These are phyloP conservation scores for Brachypteracias leptosomus DNA, from an alignment of 2,113 vertebrate genomes.

Conservation along the genomic window DNA sequence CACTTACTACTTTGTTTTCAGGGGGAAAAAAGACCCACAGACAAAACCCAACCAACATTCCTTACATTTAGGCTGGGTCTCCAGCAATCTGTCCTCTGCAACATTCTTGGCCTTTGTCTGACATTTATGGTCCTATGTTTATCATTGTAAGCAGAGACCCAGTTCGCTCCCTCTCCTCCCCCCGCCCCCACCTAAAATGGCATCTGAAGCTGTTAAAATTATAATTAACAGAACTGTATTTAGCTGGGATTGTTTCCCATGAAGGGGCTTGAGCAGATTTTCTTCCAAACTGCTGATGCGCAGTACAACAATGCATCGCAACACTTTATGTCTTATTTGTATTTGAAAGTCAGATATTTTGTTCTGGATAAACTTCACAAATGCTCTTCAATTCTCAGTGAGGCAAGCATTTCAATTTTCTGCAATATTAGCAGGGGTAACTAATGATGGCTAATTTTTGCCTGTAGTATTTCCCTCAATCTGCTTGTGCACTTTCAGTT, in stretches of 20 bases:
- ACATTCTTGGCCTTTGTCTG: slow-evolving; percentile 33
- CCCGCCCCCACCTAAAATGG: neutral
- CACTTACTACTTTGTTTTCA: neutral
- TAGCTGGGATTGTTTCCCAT: slow-evolving; percentile 13
- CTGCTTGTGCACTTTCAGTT: slow-evolving; percentile 77
- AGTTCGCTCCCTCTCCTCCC: neutral
- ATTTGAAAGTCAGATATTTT: slow-evolving; percentile 61
- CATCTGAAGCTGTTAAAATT: slow-evolving; percentile 23
- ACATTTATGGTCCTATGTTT: slow-evolving; percentile 10
- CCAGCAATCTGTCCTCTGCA: neutral
- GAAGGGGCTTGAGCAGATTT: slow-evolving; percentile 29
- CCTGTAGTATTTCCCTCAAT: slow-evolving; percentile 81
- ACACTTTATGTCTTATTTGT: slow-evolving; percentile 33
- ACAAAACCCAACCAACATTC: neutral
- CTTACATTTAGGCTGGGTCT: neutral
- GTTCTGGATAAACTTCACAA: slow-evolving; percentile 75
- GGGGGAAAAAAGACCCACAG: neutral
- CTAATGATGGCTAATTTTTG: slow-evolving; percentile 83
- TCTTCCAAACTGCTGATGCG: neutral
- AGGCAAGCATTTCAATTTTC: slow-evolving; percentile 81
- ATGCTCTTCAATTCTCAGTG: slow-evolving; percentile 80
- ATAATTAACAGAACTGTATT: neutral
- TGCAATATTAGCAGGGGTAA: slow-evolving; percentile 80
- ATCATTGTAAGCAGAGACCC: neutral
- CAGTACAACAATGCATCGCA: neutral